Base-by-base conservation (phyloP, 2,797 vertebrate genomes). In the Characodon lateralis region DNA sequence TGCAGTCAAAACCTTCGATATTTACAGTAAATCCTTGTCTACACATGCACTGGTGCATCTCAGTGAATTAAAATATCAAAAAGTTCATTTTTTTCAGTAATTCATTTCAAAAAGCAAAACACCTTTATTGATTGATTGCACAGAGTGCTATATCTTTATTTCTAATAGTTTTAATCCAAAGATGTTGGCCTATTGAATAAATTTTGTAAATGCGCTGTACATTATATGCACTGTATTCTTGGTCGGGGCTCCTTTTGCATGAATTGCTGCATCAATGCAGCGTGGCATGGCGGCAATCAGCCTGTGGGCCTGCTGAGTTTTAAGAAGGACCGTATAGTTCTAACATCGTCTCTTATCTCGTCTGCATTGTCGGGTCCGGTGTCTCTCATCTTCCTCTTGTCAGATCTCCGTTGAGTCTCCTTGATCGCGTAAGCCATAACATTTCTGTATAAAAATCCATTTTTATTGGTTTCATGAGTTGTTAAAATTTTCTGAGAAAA, bases 1-100 rank as follows among this genome's bases (percentile, higher is more conserved):
- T 80, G 22, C 16, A 50, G 73, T 53, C 20, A 0, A 28, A 79
- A 22, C 14, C 46, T n/a, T 63, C 14, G n/a, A 10, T 83, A 69
- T 79, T 74, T 73, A 31, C 68, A 71, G 53, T 69, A 70, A 61
- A 69, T 13, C 51, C 24, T 8, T 74, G 2, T 69, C 41, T 26
- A 26, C 39, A 53, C 41, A 26, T 46, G 39, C 41, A 6, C 12
- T 48, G 39, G 13, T 69, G 41, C 41, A 48, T 48, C 66, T 48
- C 24, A 14, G 2, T 26, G 26, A 69, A 48, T 26, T 46, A 26
- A 28, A 48, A 16, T 46, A 69, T 66, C 9, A 66, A 18, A 66
- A 43, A 41, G 13, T 43, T 9, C 0, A 22, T 16, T 39, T 65
- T 26, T 65, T 22, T 22, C 5, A 5, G 39, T 68, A 46, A 68